These are phyloP conservation scores for Kuschelorhynchus macadamiae DNA, from an alignment of 2,888 invertebrate genomes.

Conservation along the genomic window DNA sequence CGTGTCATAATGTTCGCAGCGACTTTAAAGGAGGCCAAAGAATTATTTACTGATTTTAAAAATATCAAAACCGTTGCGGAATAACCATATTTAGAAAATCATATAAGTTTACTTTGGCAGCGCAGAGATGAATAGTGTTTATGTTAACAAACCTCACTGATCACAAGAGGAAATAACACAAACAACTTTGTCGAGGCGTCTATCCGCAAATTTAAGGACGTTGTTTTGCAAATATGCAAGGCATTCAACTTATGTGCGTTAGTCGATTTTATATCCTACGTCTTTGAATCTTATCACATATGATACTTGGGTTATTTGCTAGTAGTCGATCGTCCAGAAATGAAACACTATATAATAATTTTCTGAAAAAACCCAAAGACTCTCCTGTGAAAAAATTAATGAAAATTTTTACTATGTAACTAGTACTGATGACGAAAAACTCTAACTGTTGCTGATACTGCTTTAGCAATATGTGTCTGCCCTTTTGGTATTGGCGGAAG, in stretches of 20 bases:
- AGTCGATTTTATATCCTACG: conserved; percentile 9
- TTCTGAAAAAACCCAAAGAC: conserved; percentile 10
- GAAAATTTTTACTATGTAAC: background rate
- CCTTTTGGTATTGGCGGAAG: conserved; percentile 1
- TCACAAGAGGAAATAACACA: conserved; percentile 12
- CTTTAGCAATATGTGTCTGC: background rate
- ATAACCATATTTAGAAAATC: background rate
- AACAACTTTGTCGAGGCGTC: conserved; percentile 13
- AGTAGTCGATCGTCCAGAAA: conserved; percentile 1
- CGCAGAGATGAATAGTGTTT: conserved; percentile 14
- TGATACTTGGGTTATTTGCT: background rate
- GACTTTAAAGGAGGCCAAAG: background rate
- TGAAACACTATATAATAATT: conserved; percentile 9
- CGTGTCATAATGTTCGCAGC: background rate
- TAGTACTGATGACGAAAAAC: background rate
- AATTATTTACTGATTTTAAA: background rate
- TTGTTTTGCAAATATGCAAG: conserved; percentile 5
- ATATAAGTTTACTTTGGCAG: background rate
- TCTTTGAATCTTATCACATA: conserved; percentile 10
- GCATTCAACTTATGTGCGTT: conserved; percentile 10
- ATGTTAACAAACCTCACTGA: background rate
- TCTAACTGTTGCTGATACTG: too few species aligned
- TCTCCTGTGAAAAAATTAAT: conserved; percentile 3
- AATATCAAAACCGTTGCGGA: background rate
- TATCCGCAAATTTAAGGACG: conserved; percentile 16